Base-by-base conservation (phyloP, 2,888 invertebrate species). In the Stenichneumon culpator region DNA sequence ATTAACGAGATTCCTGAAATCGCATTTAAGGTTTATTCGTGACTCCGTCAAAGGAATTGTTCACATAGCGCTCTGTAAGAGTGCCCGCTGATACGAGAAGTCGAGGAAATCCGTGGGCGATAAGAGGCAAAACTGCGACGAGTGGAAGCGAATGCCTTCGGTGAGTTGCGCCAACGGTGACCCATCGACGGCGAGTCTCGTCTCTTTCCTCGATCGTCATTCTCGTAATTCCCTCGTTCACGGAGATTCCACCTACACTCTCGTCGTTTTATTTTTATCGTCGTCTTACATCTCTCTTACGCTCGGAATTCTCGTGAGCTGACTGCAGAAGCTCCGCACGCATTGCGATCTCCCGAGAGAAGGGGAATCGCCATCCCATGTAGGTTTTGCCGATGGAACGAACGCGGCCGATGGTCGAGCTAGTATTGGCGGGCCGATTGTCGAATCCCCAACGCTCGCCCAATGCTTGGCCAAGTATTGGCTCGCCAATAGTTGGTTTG, bases 101-200 rank as follows among this genome's bases (percentile, higher is more conserved):
- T 44, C 60, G 73, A 60, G 50, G 60, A 73, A 73, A 73, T 60
- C 57, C 60, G 73, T 73, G 73, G 73, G 73, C 60, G 73, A 67
- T 67, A 22, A 39, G 39, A 67, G 67, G 11, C 3, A 16, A 32
- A 67, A 67, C 67, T 67, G 25, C 39, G 36, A 36, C 39, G 67
- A 28, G 36, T 11, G 25, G 67, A 39, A 39, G 36, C 65, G 39
- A 36, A 57, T 57, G 57, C 25, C 25, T 57, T 22, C 22, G 0
- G 11, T 57, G 67, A 22, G 39, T 39, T 14, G 28, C 63, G 63
- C 28, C 22, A 28, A 39, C n/a, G 39, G 67, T 67, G 67, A 67
- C 67, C 67, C 67, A 67, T 67, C 67, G 67, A 67, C 67, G 32
- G 16, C 32, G 63, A 32, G 63, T 7, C 63, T 25, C 28, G 63